Conservation (phyloP, 1,140 invertebrate species). For the Harpegnathos saltator region DNA sequence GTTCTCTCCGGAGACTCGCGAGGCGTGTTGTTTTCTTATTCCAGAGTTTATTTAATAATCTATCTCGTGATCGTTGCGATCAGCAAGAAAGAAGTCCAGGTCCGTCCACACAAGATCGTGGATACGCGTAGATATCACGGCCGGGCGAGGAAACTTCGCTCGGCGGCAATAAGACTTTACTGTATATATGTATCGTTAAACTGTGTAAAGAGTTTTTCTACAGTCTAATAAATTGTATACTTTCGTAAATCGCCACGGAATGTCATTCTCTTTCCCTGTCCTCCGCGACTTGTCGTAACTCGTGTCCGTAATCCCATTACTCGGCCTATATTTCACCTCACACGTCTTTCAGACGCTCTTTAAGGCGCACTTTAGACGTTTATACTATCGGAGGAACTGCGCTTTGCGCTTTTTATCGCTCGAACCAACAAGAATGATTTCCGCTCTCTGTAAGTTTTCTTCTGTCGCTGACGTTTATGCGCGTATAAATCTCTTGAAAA, state of each 20-base stretch:
- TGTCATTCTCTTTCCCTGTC: not conserved
- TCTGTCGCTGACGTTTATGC: too few species aligned
- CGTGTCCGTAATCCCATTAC: not conserved
- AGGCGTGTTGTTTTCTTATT: constrained; percentile 4
- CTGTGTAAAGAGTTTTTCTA: constrained; percentile 76
- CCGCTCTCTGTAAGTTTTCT: too few species aligned
- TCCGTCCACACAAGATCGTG: constrained; percentile 1
- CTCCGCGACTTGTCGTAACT: not conserved
- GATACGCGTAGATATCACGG: constrained; percentile 48
- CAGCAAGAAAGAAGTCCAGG: not conserved
- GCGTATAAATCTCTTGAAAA: too few species aligned
- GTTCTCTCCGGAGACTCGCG: not conserved
- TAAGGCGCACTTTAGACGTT: too few species aligned
- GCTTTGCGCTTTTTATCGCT: too few species aligned
- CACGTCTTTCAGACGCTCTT: too few species aligned
- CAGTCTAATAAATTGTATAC: constrained; percentile 82
- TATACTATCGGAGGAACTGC: too few species aligned
- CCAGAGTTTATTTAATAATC: constrained; percentile 34
- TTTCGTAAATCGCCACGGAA: constrained; percentile 77
- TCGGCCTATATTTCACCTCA: too few species aligned
- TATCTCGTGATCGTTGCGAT: not conserved
- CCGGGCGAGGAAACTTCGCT: constrained; percentile 8
- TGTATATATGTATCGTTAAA: constrained; percentile 55
- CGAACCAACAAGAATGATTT: too few species aligned
- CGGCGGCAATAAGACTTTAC: constrained; percentile 67